Evolutionary conservation across 1,140 invertebrate species (phyloP).

Genomic region (Coenobita brevimanus): DNA sequence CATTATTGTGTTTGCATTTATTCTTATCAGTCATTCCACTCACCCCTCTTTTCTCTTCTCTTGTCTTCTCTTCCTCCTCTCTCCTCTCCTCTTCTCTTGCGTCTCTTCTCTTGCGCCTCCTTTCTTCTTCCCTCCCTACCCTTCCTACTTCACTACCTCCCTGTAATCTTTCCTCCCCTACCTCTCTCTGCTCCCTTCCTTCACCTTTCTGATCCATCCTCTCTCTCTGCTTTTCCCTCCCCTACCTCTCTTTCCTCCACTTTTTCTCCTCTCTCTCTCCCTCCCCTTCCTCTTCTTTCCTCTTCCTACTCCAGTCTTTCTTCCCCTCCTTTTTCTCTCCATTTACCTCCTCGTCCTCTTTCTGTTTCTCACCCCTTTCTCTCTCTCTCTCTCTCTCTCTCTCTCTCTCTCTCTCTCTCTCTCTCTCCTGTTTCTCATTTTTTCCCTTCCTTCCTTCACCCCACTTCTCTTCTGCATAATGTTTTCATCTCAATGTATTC

Average conservation of each 20-base stretch:
- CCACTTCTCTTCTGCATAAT: background rate
- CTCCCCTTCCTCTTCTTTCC: background rate
- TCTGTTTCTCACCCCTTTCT: background rate
- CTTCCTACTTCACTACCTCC: no score
- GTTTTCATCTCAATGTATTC: background rate
- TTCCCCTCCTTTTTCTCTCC: background rate
- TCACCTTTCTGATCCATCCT: background rate
- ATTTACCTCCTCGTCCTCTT: background rate
- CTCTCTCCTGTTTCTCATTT: background rate
- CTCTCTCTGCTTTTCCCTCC: background rate
- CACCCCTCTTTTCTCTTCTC: no score
- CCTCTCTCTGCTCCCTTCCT: no score
- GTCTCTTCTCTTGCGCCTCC: no score
- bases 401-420: no score
- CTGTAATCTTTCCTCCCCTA: no score
- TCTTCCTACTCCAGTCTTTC: background rate
- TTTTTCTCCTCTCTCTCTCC: background rate
- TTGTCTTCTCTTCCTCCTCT: no score
- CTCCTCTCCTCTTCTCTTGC: no score
- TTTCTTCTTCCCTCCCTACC: no score
- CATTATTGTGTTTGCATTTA: no score
- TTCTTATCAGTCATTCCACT: no score
- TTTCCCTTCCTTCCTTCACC: background rate
- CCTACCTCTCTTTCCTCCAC: background rate
- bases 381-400: conserved; percentile 11